Evolutionary conservation across 2,888 invertebrate species (phyloP).

Genomic region (Xanthia icteritia): DNA sequence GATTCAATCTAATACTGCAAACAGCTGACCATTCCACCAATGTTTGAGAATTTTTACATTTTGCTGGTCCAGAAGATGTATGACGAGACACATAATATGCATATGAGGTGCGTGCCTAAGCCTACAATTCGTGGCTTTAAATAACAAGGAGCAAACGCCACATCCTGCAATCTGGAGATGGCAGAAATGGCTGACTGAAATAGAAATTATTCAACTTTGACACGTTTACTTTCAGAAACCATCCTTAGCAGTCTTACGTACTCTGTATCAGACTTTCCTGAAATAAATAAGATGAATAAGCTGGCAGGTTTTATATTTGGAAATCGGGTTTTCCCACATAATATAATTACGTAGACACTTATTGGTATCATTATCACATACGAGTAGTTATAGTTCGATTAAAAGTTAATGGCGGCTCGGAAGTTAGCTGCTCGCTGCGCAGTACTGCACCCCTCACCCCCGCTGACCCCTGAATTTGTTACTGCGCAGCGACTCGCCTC

Average conservation of each 20-base stretch:
- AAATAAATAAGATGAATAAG: background rate
- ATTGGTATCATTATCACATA: background rate
- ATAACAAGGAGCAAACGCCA: slow-evolving; percentile 27
- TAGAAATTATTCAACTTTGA: background rate
- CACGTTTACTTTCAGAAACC: background rate
- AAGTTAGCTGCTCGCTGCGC: too few relatives aligned
- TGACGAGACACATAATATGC: slow-evolving; percentile 34
- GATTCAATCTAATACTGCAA: slow-evolving; percentile 11
- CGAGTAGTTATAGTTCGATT: too few relatives aligned
- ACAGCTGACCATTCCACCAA: background rate
- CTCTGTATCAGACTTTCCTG: background rate
- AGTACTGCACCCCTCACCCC: too few relatives aligned
- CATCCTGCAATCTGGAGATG: slow-evolving; percentile 4
- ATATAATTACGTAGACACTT: background rate
- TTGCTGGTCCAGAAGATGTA: slow-evolving; percentile 8
- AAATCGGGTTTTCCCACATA: background rate
- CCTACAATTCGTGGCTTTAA: slow-evolving; percentile 43
- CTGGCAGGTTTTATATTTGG: background rate
- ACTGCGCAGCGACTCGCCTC: too few relatives aligned
- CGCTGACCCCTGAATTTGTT: too few relatives aligned
- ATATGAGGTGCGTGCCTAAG: slow-evolving; percentile 43
- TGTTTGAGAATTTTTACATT: slow-evolving; percentile 15
- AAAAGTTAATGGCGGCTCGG: too few relatives aligned
- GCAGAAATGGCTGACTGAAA: background rate
- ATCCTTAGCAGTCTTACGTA: background rate